Percentiles rank a stretch among this genome's conserved stretches.
Conservation (phyloP, 2,888 invertebrate species). For the Drosophila peninsularis region DNA sequence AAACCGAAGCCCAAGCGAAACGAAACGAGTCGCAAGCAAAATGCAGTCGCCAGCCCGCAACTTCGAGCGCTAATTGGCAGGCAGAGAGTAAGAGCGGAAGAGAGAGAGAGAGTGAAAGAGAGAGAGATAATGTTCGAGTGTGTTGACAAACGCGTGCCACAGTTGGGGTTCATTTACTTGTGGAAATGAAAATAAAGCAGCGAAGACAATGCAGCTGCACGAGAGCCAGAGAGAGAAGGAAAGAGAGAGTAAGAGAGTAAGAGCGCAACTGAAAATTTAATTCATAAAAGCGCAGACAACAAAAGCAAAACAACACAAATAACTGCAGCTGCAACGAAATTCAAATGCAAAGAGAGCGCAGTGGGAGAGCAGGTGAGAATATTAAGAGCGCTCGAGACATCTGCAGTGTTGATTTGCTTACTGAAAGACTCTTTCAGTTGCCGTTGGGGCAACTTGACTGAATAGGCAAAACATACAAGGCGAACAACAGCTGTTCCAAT, state of each 20-base stretch:
- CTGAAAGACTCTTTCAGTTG: not conserved
- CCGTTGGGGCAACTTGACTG: not conserved
- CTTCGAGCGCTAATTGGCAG: constrained; percentile 59
- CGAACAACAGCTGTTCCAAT: constrained; percentile 37
- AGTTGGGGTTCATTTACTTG: constrained; percentile 68
- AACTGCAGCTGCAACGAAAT: constrained; percentile 16
- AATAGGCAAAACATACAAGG: constrained; percentile 9
- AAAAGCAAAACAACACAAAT: constrained; percentile 5
- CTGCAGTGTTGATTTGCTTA: constrained; percentile 7
- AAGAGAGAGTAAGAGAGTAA: not conserved
- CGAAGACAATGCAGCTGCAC: constrained; percentile 30
- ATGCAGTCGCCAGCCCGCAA: constrained; percentile 52
- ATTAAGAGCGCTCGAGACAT: constrained; percentile 4
- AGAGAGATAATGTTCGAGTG: too few relatives aligned
- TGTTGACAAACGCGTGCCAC: constrained; percentile 32
- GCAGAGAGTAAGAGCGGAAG: constrained; percentile 19
- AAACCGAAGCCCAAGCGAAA: constrained; percentile 66
- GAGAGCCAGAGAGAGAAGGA: constrained; percentile 8
- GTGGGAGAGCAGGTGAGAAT: not conserved
- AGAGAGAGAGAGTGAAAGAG: constrained; percentile 5
- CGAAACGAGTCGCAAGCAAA: constrained; percentile 54
- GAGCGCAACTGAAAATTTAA: constrained; percentile 49
- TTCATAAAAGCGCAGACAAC: constrained; percentile 60
- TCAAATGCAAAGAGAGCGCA: constrained; percentile 10
- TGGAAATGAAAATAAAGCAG: constrained; percentile 40